Evolutionary conservation across 2,113 vertebrate genomes (phyloP).

Genomic region (Neodon shergylaensis): DNA sequence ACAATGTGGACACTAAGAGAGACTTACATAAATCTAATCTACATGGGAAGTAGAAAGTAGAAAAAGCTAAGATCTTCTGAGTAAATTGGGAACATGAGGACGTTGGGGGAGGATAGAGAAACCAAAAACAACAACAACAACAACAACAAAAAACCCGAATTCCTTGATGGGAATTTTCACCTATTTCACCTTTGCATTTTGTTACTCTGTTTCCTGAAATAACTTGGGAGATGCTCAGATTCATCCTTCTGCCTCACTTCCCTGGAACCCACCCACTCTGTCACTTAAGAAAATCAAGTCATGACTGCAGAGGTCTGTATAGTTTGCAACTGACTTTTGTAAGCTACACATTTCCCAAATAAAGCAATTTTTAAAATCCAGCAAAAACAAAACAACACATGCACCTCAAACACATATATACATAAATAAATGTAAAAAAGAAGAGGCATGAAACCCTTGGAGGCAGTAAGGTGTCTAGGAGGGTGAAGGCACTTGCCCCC

Average conservation of each 20-base stretch:
- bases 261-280: conserved; percentile 81
- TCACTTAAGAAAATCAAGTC: conserved; percentile 85
- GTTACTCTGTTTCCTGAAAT: conserved; percentile 79
- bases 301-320: conserved; percentile 86
- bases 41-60: too few relatives aligned
- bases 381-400: neutral
- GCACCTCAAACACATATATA: neutral
- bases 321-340: conserved; percentile 90
- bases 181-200: conserved; percentile 80
- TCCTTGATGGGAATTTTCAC: conserved; percentile 67
- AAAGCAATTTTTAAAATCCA: neutral
- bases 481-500: too few relatives aligned
- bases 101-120: too few relatives aligned
- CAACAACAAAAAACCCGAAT: conserved; percentile 14
- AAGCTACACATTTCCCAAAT: conserved; percentile 83
- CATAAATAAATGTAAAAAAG: neutral
- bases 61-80: too few relatives aligned
- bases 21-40: too few relatives aligned
- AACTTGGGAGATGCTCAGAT: conserved; percentile 82
- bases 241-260: conserved; percentile 77
- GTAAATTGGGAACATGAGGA: too few relatives aligned
- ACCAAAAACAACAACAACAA: neutral
- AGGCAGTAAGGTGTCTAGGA: neutral
- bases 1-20: too few relatives aligned
- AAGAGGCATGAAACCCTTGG: neutral